Evolutionary conservation across 2,888 invertebrate species (phyloP).

Genomic region (Patella pellucida): DNA sequence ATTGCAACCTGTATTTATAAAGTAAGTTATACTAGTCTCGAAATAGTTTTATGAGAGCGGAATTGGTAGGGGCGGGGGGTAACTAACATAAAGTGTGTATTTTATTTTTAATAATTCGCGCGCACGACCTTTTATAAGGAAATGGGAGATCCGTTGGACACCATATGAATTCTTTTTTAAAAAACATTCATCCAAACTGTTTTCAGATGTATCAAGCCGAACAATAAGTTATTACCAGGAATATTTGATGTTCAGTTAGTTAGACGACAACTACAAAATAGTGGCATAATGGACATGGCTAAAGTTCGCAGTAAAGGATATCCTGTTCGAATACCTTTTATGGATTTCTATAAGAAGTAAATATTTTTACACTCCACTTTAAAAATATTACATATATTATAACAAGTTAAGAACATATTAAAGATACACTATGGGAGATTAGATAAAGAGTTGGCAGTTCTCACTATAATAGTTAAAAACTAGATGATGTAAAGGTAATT

Average conservation of each 20-base stretch:
- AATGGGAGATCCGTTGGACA: no score
- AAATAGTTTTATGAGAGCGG: no score
- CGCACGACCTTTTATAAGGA: no score
- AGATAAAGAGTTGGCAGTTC: no score
- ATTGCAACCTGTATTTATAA: conserved; percentile 54
- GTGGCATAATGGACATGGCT: conserved; percentile 56
- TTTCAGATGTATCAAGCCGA: conserved; percentile 56
- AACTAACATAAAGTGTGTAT: no score
- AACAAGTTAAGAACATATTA: background rate
- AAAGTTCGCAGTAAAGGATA: conserved; percentile 56
- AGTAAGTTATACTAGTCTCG: conserved; percentile 37
- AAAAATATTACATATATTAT: background rate
- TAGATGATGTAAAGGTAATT: no score
- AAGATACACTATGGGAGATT: no score
- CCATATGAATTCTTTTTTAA: no score
- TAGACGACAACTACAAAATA: conserved; percentile 49
- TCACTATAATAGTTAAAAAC: no score
- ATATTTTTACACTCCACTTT: background rate
- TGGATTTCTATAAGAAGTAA: conserved; percentile 45
- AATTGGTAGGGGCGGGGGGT: no score
- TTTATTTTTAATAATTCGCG: no score
- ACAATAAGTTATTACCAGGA: conserved; percentile 36
- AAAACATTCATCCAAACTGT: background rate
- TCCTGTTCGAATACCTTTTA: conserved; percentile 46
- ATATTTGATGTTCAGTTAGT: conserved; percentile 45